Evolutionary conservation across 2,797 vertebrate genomes (phyloP), one percentile per base, ranked within the genome.

Genomic region (Protonibea diacanthus): DNA sequence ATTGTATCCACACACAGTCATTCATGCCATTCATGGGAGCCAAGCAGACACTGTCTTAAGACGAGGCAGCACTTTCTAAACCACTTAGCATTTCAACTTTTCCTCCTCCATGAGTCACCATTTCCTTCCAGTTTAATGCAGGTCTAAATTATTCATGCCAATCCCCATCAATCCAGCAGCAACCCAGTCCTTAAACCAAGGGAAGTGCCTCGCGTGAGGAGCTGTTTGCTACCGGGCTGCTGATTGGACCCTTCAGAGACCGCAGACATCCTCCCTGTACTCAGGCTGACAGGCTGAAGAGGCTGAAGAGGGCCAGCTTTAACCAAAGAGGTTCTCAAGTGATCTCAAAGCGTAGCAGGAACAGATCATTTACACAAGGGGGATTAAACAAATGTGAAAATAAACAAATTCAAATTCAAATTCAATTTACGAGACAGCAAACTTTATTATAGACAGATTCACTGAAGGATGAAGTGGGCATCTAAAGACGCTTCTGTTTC

Each of bases 61-160:
- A 73, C 45, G 17, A 84, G 60, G 78, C 81, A 71, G 74, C 62
- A 48, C 68, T 82, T 82, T 82, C 71, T 40, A 71, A 84, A 91
- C 76, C 88, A 91, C 83, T 90, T 83, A 86, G 86, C 79, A 67
- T 89, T 86, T 87, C 81, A 78, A 73, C 82, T 79, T 89, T 89
- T 87, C 77, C 78, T 89, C 77, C 42, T 81, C 80, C 81, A 71
- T 91, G 89, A 93, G 76, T 93, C 92, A 93, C 86, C 59, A 29
- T 86, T 93, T 80, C 84, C 84, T 85, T 81, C 75, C 74, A 76
- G 59, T 91, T 87, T 90, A 91, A 92, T 89, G 87, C 81, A 82
- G 66, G 53, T 63, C 70, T 94, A 76, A 94, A 95, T 94, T 89
- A 95, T 94, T 94, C 74, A 94, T 91, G 79, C 48, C 58, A 59